Percentiles rank a stretch among this genome's conserved stretches.
These are phyloP conservation scores for Agelas oroides DNA, from an alignment of 37 sponge, comb jelly and placozoan species.

Conservation along the genomic window DNA sequence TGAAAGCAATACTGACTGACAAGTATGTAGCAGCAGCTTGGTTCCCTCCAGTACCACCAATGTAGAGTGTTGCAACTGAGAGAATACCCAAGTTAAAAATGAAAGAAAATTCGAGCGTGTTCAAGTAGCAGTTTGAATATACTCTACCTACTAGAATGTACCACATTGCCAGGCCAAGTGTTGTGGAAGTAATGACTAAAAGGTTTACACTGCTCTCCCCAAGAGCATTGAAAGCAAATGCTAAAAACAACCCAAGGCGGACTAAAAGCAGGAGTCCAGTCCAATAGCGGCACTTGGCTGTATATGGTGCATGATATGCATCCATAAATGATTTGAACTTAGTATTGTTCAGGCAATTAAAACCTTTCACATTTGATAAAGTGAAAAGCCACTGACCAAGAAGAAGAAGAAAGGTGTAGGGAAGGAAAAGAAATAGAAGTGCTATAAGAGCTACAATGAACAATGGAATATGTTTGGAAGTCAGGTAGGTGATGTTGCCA, in stretches of 20 bases:
- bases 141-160: background rate
- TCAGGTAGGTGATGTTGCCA: background rate
- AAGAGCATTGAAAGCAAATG: background rate
- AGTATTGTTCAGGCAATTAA: background rate
- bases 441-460: background rate
- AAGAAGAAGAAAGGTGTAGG: slow-evolving; percentile 2
- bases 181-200: background rate
- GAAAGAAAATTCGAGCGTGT: no score
- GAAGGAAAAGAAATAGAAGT: background rate
- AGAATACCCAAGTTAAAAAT: background rate
- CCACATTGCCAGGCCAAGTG: no score
- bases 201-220: background rate
- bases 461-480: background rate
- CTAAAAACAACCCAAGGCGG: background rate
- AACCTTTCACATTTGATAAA: background rate
- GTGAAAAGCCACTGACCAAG: background rate
- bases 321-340: background rate
- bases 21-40: no score
- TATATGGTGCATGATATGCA: slow-evolving; percentile 13
- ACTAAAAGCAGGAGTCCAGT: background rate
- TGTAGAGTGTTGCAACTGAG: background rate
- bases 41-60: background rate
- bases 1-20: no score
- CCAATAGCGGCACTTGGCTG: background rate
- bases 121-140: background rate